phyloP scores from a whole-genome alignment of 2,888 invertebrate genomes.

The Alcis repandata region DNA sequence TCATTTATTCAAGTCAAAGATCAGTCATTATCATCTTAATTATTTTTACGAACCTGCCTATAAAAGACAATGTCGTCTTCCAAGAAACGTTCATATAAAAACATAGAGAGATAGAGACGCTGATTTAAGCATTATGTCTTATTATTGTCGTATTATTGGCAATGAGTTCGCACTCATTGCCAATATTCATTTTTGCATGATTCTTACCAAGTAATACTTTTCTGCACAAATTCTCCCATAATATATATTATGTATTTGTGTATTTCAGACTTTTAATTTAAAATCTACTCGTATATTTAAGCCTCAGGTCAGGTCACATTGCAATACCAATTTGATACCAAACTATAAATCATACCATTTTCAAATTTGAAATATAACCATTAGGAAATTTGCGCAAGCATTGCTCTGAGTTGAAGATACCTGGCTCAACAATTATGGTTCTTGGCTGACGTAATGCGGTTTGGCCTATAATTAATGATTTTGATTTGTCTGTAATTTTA shows the following conservation, averaged over 20 bases:
- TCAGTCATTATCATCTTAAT: not conserved
- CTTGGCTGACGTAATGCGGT: slow-evolving; percentile 39
- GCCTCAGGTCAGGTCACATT: not conserved
- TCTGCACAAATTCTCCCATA: too few relatives aligned
- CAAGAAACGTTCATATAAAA: not conserved
- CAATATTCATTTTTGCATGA: too few relatives aligned
- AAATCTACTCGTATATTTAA: not conserved
- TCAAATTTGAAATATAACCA: slow-evolving; percentile 18
- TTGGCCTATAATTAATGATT: slow-evolving; percentile 47
- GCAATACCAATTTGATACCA: slow-evolving; percentile 21
- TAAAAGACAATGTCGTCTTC: not conserved
- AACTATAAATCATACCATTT: slow-evolving; percentile 29
- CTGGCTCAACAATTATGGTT: slow-evolving; percentile 41
- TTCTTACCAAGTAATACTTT: too few relatives aligned
- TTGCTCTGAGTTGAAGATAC: slow-evolving; percentile 22
- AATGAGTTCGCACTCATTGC: too few relatives aligned
- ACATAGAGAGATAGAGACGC: too few relatives aligned
- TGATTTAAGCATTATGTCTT: too few relatives aligned
- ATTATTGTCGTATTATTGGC: too few relatives aligned
- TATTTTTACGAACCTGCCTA: not conserved
- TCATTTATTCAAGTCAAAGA: not conserved
- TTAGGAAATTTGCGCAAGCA: slow-evolving; percentile 39
- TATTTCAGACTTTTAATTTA: not conserved
- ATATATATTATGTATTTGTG: too few relatives aligned
- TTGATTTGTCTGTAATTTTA: slow-evolving; percentile 44